Evolutionary conservation across 2,888 invertebrate genomes (phyloP).

Genomic region (Atrina japonica): DNA sequence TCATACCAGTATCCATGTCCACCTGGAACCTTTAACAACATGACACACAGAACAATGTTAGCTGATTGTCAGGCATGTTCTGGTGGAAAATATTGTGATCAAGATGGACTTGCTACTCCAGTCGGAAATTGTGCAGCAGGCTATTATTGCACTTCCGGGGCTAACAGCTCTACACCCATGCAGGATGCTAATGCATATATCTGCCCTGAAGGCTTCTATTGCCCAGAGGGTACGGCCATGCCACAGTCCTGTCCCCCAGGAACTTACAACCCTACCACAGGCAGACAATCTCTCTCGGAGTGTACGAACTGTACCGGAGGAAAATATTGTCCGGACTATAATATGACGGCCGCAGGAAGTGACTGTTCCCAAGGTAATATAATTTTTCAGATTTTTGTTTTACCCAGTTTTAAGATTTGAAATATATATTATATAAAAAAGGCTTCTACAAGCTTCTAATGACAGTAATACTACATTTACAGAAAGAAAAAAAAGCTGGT

Average conservation of each 20-base stretch:
- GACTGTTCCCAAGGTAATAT: conserved; percentile 65
- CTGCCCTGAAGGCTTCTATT: conserved; percentile 76
- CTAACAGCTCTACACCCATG: conserved; percentile 69
- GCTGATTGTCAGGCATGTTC: conserved; percentile 73
- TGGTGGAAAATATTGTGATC: conserved; percentile 72
- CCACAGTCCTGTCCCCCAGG: conserved; percentile 71
- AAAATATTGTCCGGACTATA: conserved; percentile 68
- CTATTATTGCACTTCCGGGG: conserved; percentile 69
- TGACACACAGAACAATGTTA: conserved; percentile 62
- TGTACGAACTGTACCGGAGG: conserved; percentile 74
- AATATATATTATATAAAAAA: too few species aligned
- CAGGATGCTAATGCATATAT: conserved; percentile 66
- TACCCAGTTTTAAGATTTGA: too few species aligned
- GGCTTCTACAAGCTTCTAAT: too few species aligned
- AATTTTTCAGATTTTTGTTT: too few species aligned
- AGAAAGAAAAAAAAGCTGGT: too few species aligned
- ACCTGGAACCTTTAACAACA: conserved; percentile 72
- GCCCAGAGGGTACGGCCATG: conserved; percentile 67
- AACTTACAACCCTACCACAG: conserved; percentile 64
- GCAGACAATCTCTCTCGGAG: conserved; percentile 56
- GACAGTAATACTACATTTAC: too few species aligned
- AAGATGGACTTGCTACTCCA: conserved; percentile 61
- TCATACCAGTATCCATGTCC: conserved; percentile 74
- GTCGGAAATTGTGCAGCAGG: conserved; percentile 69
- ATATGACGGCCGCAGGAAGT: conserved; percentile 64